phyloP scores from a whole-genome alignment of 2,888 invertebrate species.

The Aquatica leii region DNA sequence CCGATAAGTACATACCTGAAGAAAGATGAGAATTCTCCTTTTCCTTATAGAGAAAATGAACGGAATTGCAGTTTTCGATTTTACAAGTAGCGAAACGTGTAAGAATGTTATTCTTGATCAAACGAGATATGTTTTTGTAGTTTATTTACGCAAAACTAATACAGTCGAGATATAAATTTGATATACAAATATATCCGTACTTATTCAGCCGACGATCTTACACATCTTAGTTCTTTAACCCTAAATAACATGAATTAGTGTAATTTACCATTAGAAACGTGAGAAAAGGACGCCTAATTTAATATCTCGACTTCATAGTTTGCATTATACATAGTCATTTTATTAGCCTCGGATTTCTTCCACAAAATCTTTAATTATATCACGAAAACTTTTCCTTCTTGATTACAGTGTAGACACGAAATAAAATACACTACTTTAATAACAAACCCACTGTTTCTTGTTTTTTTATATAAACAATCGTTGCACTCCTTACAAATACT shows the following conservation, averaged over 20 bases:
- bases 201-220: slow-evolving; percentile 17
- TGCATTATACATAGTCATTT: slow-evolving; percentile 20
- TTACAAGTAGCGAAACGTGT: slow-evolving; percentile 17
- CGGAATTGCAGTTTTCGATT: slow-evolving; percentile 15
- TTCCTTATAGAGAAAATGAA: slow-evolving; percentile 14
- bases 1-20: too few relatives aligned
- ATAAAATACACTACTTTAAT: too few relatives aligned
- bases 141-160: slow-evolving; percentile 3
- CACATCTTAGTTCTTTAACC: slow-evolving; percentile 17
- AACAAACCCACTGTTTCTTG: too few relatives aligned
- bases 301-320: slow-evolving; percentile 12
- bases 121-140: slow-evolving; percentile 9
- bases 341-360: slow-evolving; percentile 23
- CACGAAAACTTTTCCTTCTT: too few relatives aligned
- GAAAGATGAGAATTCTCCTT: slow-evolving; percentile 17
- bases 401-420: too few relatives aligned
- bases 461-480: too few relatives aligned
- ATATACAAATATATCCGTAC: slow-evolving; percentile 15
- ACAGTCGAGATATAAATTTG: slow-evolving; percentile 10
- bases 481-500: too few relatives aligned
- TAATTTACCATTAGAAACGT: slow-evolving; percentile 19
- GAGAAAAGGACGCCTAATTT: slow-evolving; percentile 17
- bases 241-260: slow-evolving; percentile 15
- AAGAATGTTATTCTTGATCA: slow-evolving; percentile 17
- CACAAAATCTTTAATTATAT: slow-evolving; percentile 30